A percentile compares a stretch with the other conserved stretches of the same genome.
These are phyloP conservation scores for Parapristionchus giblindavisi DNA, from an alignment of 2,888 invertebrate genomes.

Conservation along the genomic window DNA sequence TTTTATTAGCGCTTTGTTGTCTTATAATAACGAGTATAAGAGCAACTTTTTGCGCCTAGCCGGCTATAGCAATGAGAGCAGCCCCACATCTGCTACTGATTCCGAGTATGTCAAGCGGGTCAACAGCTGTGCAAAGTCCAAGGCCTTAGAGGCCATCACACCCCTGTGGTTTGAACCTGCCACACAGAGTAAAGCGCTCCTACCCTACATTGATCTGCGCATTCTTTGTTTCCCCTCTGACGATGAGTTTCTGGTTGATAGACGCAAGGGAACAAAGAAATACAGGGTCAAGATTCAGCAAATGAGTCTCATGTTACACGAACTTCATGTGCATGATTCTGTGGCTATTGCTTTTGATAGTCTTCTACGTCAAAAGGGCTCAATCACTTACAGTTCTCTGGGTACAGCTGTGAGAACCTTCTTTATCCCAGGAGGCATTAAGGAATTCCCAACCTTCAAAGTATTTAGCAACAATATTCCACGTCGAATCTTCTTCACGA, in stretches of 20 bases:
- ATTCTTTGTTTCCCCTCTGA: constrained; percentile 2
- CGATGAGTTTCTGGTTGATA: constrained; percentile 1
- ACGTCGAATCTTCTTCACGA: background rate
- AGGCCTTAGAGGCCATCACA: background rate
- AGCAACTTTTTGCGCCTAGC: background rate
- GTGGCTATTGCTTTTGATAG: background rate
- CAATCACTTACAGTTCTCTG: background rate
- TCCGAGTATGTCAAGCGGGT: background rate
- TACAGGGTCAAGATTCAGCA: background rate
- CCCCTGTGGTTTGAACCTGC: background rate
- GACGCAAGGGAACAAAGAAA: background rate
- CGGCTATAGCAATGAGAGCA: background rate
- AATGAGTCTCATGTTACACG: background rate
- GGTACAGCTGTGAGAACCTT: background rate
- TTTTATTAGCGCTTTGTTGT: background rate
- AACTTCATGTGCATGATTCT: background rate
- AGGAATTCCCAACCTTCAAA: background rate
- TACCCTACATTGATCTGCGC: background rate
- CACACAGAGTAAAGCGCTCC: background rate
- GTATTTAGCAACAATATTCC: background rate
- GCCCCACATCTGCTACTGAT: background rate
- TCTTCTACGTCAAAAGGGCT: background rate
- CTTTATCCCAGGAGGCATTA: background rate
- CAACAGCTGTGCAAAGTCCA: background rate
- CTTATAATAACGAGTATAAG: background rate